Evolutionary conservation across 2,888 invertebrate genomes (phyloP).

Genomic region (Drosophila putrida): DNA sequence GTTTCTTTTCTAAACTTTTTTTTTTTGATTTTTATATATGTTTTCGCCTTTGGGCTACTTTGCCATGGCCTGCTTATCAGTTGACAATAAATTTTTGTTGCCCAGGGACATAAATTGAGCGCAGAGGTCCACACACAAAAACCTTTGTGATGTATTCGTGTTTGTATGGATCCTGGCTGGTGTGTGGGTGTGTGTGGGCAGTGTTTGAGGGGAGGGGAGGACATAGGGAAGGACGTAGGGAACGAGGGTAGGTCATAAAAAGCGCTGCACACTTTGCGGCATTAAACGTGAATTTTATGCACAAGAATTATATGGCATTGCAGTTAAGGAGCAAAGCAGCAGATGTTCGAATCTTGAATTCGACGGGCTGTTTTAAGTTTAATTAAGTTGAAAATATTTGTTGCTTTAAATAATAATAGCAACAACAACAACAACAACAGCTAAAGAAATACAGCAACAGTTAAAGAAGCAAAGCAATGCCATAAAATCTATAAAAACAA

Average conservation of each 20-base stretch:
- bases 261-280: constrained; percentile 74
- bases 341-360: constrained; percentile 61
- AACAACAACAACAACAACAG: constrained; percentile 8
- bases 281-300: constrained; percentile 78
- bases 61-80: constrained; percentile 75
- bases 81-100: constrained; percentile 81
- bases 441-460: constrained; percentile 3
- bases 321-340: constrained; percentile 66
- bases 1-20: constrained; percentile 40
- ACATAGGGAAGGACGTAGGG: background rate
- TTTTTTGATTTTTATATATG: constrained; percentile 51
- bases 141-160: constrained; percentile 58
- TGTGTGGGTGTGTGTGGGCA: constrained; percentile 14
- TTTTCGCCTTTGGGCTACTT: constrained; percentile 68
- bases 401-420: constrained; percentile 75
- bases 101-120: constrained; percentile 77
- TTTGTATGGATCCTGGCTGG: constrained; percentile 26
- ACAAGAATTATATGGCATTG: constrained; percentile 72
- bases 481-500: constrained; percentile 78
- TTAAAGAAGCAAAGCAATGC: constrained; percentile 29
- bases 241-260: constrained; percentile 41
- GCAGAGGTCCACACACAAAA: constrained; percentile 42
- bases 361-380: constrained; percentile 71
- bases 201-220: background rate
- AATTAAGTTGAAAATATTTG: constrained; percentile 83